phyloP scores from a whole-genome alignment of 2,888 invertebrate species.

The Thereva unica region DNA sequence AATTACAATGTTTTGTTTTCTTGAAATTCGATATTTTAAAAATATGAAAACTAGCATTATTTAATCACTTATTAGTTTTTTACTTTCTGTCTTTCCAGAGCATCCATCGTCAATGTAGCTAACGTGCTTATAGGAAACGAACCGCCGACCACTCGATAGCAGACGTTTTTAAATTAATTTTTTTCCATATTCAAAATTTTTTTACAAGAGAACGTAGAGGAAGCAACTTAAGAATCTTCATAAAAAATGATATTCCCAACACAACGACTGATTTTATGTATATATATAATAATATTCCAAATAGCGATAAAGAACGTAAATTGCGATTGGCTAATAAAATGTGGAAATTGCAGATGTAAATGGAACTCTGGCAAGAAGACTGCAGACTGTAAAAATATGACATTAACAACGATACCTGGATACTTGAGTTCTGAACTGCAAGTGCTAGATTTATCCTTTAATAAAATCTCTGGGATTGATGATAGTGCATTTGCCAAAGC shows the following conservation, averaged over 20 bases:
- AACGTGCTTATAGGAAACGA: too few species aligned
- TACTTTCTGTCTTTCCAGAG: too few species aligned
- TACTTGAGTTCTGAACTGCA: constrained; percentile 73
- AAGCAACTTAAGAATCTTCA: not conserved
- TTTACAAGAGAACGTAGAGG: not conserved
- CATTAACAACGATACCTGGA: constrained; percentile 70
- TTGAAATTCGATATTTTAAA: too few species aligned
- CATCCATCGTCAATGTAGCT: too few species aligned
- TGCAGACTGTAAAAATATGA: constrained; percentile 74
- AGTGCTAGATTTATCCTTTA: constrained; percentile 72
- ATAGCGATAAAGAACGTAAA: constrained; percentile 43
- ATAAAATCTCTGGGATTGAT: constrained; percentile 67
- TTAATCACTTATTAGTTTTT: too few species aligned
- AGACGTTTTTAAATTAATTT: too few species aligned
- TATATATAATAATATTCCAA: constrained; percentile 38
- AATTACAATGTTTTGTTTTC: too few species aligned
- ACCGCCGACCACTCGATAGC: too few species aligned
- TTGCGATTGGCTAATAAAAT: constrained; percentile 54
- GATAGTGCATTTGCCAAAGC: constrained; percentile 70
- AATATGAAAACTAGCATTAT: too few species aligned
- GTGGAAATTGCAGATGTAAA: constrained; percentile 71
- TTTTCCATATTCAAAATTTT: not conserved
- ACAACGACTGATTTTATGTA: constrained; percentile 39
- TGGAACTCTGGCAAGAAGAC: constrained; percentile 85
- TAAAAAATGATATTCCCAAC: constrained; percentile 39